A percentile compares a stretch with the other conserved stretches of the same genome.
Conservation (phyloP, 2,888 invertebrate genomes). For the Acanthosepion pharaonis region DNA sequence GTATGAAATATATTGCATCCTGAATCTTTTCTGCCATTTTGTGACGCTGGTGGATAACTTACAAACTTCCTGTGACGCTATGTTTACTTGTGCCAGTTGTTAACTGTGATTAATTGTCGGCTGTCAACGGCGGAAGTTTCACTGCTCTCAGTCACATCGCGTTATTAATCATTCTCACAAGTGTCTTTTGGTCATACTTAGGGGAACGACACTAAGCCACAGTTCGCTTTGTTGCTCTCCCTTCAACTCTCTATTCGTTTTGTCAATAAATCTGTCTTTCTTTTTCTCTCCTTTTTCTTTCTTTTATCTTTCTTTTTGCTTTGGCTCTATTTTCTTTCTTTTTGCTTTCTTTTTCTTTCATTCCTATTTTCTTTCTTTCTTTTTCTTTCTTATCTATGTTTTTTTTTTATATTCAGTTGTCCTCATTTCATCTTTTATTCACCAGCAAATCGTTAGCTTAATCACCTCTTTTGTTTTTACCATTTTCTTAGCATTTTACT, state of each 20-base stretch:
- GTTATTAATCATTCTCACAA: neutral
- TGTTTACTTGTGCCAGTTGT: constrained; percentile 2
- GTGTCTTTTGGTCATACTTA: neutral
- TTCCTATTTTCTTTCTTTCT: neutral
- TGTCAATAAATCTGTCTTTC: neutral
- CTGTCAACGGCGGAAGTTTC: constrained; percentile 21
- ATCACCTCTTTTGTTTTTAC: no score
- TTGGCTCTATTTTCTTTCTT: neutral
- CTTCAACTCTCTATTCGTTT: neutral
- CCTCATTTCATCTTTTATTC: neutral
- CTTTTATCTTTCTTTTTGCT: neutral
- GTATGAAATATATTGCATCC: constrained; percentile 33
- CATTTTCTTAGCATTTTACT: neutral
- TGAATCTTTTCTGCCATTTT: neutral
- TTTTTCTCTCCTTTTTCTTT: neutral
- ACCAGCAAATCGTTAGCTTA: neutral
- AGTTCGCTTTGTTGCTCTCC: neutral
- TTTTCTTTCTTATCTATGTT: neutral
- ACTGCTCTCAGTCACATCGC: neutral
- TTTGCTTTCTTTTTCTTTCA: neutral
- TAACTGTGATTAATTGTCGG: neutral
- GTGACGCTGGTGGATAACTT: neutral
- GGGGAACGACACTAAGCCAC: neutral
- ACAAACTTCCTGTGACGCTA: constrained; percentile 20
- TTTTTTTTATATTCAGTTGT: neutral